phyloP scores from a whole-genome alignment of 2,888 invertebrate species.

The Azorinus chamasolen region DNA sequence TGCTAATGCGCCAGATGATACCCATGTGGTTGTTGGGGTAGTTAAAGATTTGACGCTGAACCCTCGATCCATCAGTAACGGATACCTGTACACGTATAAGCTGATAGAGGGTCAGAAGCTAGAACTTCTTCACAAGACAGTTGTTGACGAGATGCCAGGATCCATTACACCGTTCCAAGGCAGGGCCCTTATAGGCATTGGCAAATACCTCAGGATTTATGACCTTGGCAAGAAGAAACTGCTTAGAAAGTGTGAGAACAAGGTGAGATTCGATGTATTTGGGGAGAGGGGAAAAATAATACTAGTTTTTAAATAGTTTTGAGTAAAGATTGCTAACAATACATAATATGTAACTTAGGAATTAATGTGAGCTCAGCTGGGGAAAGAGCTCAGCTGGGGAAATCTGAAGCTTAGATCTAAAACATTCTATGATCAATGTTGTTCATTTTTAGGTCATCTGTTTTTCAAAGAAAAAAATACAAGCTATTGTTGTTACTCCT shows the following conservation, averaged over 20 bases:
- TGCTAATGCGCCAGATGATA: constrained; percentile 89
- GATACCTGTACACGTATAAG: constrained; percentile 94
- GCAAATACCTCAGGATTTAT: constrained; percentile 96
- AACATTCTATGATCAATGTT: too few species aligned
- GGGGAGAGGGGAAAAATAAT: background rate
- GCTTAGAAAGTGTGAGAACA: constrained; percentile 98
- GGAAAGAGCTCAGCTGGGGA: too few species aligned
- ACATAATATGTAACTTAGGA: too few species aligned
- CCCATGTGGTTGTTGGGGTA: constrained; percentile 94
- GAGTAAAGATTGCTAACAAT: too few species aligned
- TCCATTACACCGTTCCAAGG: constrained; percentile 90
- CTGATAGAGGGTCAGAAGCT: constrained; percentile 93
- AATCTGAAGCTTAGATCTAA: too few species aligned
- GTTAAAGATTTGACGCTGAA: constrained; percentile 96
- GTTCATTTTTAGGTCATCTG: too few species aligned
- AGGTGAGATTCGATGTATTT: constrained; percentile 88
- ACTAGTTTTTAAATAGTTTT: too few species aligned
- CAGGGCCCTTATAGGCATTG: constrained; percentile 96
- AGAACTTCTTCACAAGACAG: constrained; percentile 97
- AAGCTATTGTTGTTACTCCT: too few species aligned
- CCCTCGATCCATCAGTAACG: constrained; percentile 93
- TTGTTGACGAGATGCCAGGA: constrained; percentile 95
- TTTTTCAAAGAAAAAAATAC: too few species aligned
- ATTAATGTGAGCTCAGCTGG: too few species aligned
- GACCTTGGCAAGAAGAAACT: constrained; percentile 99